Evolutionary conservation across 2,113 vertebrate species (phyloP).

Genomic region (Thamnaconus septentrionalis): DNA sequence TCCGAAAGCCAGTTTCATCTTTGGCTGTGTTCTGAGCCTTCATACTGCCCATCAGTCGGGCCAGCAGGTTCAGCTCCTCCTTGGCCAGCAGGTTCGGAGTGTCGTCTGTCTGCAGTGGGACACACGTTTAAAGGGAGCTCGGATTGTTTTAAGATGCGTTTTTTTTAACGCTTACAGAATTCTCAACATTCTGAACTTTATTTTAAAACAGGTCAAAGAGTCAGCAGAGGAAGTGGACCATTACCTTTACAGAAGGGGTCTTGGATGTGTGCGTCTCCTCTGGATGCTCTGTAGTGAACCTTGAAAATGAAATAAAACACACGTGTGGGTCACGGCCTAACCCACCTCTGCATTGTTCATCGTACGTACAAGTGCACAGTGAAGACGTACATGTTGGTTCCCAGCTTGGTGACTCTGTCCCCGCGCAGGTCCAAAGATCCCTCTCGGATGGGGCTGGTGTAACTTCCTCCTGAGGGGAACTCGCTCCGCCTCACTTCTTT

Average conservation of each 20-base stretch:
- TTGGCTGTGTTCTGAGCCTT: constrained; percentile 69
- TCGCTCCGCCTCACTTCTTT: constrained; percentile 77
- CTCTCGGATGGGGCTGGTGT: constrained; percentile 74
- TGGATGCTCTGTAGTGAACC: constrained; percentile 80
- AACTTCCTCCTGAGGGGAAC: constrained; percentile 82
- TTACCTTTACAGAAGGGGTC: constrained; percentile 77
- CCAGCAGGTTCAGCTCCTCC: constrained; percentile 93
- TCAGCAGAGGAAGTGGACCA: no score
- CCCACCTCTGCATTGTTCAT: neutral
- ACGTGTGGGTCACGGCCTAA: neutral
- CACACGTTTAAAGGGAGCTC: no score
- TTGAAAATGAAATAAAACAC: constrained; percentile 46
- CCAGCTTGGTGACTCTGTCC: constrained; percentile 86
- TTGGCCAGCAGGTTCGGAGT: constrained; percentile 87
- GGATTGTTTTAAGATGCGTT: no score
- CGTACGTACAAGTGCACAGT: no score
- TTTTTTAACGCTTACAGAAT: no score
- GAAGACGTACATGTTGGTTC: constrained; percentile 88
- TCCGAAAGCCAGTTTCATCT: constrained; percentile 74
- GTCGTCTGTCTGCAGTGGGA: constrained; percentile 68
- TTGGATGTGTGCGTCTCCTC: constrained; percentile 82
- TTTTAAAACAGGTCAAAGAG: no score
- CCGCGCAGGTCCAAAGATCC: constrained; percentile 88
- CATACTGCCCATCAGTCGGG: constrained; percentile 86
- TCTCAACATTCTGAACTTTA: no score